Evolutionary conservation across 2,888 invertebrate species (phyloP), one percentile per base, ranked within the genome.

Genomic region (Axea sp.): DNA sequence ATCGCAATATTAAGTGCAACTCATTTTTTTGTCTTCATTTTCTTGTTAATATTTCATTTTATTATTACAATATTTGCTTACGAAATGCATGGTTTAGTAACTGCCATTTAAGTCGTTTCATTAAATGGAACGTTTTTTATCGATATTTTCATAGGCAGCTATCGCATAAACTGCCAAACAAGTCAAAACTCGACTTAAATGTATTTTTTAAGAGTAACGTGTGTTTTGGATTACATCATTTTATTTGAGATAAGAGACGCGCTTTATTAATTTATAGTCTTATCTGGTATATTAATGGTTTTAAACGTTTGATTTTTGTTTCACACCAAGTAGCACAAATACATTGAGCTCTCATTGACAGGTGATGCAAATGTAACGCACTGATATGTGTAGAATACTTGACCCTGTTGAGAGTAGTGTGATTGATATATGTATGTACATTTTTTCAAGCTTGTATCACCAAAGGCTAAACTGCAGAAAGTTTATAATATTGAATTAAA

Each of bases 391-490:
- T 35, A 59, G 51, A 59, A 59, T 59, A 35, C 59, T 59, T 68
- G 51, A 59, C 51, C 51, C 49, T 68, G 43, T 59, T 59, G 51
- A 51, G 8, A 69, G 30, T 73, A 74, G 75, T 76, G 74, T 76
- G n/a, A n/a, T n/a, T n/a, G n/a, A n/a, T n/a, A n/a, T 76, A 75
- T 78, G 76, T 74, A 60, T 62, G 67, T 67, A 76, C 41, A 71
- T 49, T 69, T 74, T 73, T 53, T 65, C 57, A 73, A 67, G 59
- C 73, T 75, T 75, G 76, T 78, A 74, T 76, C 76, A 76, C 72
- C 76, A 78, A 76, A 74, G 73, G 73, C 75, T 67, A 65, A 76
- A 73, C 64, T 69, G 73, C 71, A 45, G 72, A n/a, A n/a, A n/a
- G n/a, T n/a, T n/a, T n/a, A n/a, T n/a, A n/a, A n/a, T n/a, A n/a